phyloP scores from a whole-genome alignment of 2,888 invertebrate genomes.

The Meganola albula region DNA sequence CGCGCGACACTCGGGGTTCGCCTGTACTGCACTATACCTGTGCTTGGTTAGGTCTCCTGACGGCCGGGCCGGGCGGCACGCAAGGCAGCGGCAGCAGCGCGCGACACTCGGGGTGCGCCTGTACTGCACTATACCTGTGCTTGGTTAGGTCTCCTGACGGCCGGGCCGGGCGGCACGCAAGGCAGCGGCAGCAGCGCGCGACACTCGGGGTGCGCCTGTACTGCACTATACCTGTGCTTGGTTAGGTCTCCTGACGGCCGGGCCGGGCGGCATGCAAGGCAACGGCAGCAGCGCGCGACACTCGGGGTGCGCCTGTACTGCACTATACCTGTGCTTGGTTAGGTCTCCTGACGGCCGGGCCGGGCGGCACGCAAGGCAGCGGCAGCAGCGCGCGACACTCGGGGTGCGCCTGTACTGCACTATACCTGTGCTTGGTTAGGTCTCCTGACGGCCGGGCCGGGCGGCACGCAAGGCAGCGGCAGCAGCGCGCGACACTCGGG shows the following conservation, averaged over 20 bases:
- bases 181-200: slow-evolving; percentile 89
- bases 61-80: slow-evolving; percentile 78
- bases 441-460: slow-evolving; percentile 33
- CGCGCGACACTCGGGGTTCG: slow-evolving; percentile 55
- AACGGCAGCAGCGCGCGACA: background rate
- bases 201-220: slow-evolving; percentile 89
- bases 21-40: slow-evolving; percentile 33
- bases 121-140: slow-evolving; percentile 27
- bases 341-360: slow-evolving; percentile 21
- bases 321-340: slow-evolving; percentile 1
- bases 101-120: slow-evolving; percentile 91
- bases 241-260: background rate
- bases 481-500: slow-evolving; percentile 89
- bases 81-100: slow-evolving; percentile 90
- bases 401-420: slow-evolving; percentile 81
- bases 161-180: slow-evolving; percentile 83
- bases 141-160: background rate
- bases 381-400: slow-evolving; percentile 91
- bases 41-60: background rate
- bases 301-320: slow-evolving; percentile 48
- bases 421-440: background rate
- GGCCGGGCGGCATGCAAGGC: background rate
- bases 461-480: slow-evolving; percentile 92
- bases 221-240: background rate
- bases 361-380: slow-evolving; percentile 89